A percentile compares a stretch with the other conserved stretches of the same genome.
These are phyloP conservation scores for Falcaria lacertinaria DNA, from an alignment of 2,888 invertebrate genomes.

Conservation along the genomic window DNA sequence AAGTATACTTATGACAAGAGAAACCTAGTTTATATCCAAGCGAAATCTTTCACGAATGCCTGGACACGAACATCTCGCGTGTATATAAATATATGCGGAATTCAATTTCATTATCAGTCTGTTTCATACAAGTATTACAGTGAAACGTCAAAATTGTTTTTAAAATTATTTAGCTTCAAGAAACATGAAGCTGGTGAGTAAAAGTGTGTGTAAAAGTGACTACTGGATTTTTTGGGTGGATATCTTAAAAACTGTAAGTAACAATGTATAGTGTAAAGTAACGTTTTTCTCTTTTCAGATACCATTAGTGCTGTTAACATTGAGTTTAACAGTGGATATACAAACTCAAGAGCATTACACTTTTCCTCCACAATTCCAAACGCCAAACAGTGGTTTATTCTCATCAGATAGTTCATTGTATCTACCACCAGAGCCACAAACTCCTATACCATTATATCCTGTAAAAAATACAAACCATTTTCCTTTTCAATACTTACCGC, in stretches of 20 bases:
- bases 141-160: constrained; percentile 58
- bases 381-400: constrained; percentile 38
- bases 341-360: constrained; percentile 51
- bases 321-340: constrained; percentile 37
- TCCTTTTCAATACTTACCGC: constrained; percentile 55
- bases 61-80: constrained; percentile 62
- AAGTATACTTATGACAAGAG: constrained; percentile 38
- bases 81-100: constrained; percentile 78
- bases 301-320: constrained; percentile 41
- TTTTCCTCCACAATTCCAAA: constrained; percentile 58
- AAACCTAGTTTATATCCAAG: constrained; percentile 53
- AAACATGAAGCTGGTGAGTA: constrained; percentile 75
- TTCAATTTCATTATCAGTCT: constrained; percentile 77
- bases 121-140: constrained; percentile 59
- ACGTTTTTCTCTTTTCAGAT: constrained; percentile 49
- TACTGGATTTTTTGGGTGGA: constrained; percentile 26
- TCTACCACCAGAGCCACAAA: constrained; percentile 62
- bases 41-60: constrained; percentile 75
- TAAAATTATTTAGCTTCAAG: constrained; percentile 50
- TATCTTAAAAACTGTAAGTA: constrained; percentile 35
- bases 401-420: constrained; percentile 59
- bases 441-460: constrained; percentile 52
- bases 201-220: constrained; percentile 39
- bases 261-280: background rate
- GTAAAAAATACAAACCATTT: constrained; percentile 56